Percentiles rank a stretch among this genome's conserved stretches.
Evolutionary conservation across 2,888 invertebrate genomes (phyloP).

Genomic region (Hydroisotoma schaefferi): DNA sequence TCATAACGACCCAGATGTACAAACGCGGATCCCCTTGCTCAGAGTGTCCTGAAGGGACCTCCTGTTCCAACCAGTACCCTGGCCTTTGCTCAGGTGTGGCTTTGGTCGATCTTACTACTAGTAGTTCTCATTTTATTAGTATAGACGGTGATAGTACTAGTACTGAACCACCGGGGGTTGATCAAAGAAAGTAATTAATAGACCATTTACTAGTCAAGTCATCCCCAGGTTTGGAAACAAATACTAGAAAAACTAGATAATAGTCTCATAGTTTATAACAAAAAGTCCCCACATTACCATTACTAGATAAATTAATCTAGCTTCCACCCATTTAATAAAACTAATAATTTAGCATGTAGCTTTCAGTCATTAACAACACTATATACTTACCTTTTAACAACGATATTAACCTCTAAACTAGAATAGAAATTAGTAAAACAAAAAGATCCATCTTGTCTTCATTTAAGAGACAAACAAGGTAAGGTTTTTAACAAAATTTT

Average conservation of each 20-base stretch:
- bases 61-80: conserved; percentile 49
- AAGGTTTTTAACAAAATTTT: no score
- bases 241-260: no score
- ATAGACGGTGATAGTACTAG: neutral
- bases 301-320: neutral
- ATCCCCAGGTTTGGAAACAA: no score
- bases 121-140: conserved; percentile 12
- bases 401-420: no score
- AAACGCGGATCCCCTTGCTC: conserved; percentile 49
- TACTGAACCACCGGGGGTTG: no score
- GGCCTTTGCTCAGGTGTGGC: conserved; percentile 49
- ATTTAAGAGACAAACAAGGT: no score
- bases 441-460: no score
- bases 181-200: no score
- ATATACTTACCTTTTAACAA: no score
- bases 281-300: neutral
- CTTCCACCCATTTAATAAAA: neutral
- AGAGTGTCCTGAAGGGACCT: conserved; percentile 50
- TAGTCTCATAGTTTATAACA: neutral
- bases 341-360: neutral
- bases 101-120: conserved; percentile 13
- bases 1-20: conserved; percentile 51
- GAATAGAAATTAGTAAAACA: no score
- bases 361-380: neutral
- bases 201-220: no score